phyloP scores from a whole-genome alignment of 2,888 invertebrate genomes.

The Agrotis segetum region DNA sequence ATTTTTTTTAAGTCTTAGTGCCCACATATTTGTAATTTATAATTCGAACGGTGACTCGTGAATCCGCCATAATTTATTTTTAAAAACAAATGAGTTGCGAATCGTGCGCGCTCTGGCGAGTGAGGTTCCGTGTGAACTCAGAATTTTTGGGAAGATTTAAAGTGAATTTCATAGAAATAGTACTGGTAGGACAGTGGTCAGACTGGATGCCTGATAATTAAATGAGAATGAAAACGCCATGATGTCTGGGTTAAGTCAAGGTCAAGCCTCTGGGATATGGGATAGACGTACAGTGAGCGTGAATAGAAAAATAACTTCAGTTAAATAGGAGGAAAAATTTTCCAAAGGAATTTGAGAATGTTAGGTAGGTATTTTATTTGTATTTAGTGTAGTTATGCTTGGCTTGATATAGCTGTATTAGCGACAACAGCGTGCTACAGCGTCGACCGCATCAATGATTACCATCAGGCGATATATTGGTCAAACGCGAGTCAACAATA shows the following conservation, averaged over 20 bases:
- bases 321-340: background rate
- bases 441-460: too few species aligned
- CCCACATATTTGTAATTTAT: background rate
- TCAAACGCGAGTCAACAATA: too few species aligned
- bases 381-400: background rate
- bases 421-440: too few species aligned
- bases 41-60: background rate
- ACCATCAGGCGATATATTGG: too few species aligned
- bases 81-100: slow-evolving; percentile 12
- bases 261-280: background rate
- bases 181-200: background rate
- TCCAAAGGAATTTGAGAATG: background rate
- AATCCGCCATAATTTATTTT: background rate
- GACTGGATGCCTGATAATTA: background rate
- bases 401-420: background rate
- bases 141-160: too few species aligned
- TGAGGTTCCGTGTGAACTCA: background rate
- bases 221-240: too few species aligned
- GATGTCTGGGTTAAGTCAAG: background rate
- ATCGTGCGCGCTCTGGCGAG: background rate
- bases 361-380: background rate
- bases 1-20: background rate
- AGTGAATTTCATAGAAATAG: background rate
- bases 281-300: background rate
- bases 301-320: background rate